phyloP scores from a whole-genome alignment of 2,113 vertebrate genomes.

The Picathartes gymnocephalus region DNA sequence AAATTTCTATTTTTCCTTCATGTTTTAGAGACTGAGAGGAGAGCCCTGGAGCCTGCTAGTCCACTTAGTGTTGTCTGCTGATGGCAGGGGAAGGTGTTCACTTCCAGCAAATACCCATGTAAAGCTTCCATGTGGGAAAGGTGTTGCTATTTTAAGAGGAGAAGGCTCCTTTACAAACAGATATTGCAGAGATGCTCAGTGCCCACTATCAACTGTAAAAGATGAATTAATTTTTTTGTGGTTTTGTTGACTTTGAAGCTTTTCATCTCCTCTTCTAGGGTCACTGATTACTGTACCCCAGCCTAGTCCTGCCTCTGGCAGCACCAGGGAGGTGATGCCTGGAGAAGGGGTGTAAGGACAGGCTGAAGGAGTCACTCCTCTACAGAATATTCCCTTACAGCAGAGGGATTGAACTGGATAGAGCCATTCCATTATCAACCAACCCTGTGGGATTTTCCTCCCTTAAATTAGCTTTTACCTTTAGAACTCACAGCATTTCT shows the following conservation, averaged over 20 bases:
- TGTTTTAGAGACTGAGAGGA: constrained; percentile 26
- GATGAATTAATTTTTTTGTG: not conserved
- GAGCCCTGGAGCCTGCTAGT: constrained; percentile 46
- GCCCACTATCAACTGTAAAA: not conserved
- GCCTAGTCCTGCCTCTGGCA: not conserved
- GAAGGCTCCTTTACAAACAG: constrained; percentile 42
- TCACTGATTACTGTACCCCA: not conserved
- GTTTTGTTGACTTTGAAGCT: not conserved
- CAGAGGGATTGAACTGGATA: not conserved
- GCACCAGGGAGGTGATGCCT: not conserved
- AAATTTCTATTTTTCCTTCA: constrained; percentile 41
- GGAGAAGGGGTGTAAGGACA: not conserved
- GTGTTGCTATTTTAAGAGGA: constrained; percentile 23
- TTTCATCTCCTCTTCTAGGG: not conserved
- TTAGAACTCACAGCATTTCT: not conserved
- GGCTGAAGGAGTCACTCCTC: not conserved
- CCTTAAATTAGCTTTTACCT: not conserved
- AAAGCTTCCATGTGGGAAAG: not conserved
- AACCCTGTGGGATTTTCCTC: not conserved
- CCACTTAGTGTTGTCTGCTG: constrained; percentile 6
- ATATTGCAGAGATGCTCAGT: constrained; percentile 21
- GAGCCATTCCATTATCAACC: not conserved
- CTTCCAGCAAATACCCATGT: not conserved
- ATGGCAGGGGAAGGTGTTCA: not conserved
- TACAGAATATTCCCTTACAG: not conserved